Base-by-base conservation (phyloP, 2,797 vertebrate species). In the Rhabdomys pumilio region DNA sequence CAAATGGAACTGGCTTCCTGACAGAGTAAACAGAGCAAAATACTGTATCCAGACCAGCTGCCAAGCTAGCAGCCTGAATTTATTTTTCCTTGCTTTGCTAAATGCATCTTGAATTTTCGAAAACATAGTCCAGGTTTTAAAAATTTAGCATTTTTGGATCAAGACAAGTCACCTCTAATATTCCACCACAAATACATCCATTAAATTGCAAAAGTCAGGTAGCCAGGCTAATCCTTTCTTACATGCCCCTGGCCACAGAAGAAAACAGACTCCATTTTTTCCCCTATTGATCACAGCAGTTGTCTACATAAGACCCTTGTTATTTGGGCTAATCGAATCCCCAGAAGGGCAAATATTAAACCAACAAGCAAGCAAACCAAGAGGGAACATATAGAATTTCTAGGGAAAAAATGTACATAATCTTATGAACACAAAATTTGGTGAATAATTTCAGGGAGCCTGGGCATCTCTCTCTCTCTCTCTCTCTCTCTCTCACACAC, bases 1-100 rank as follows among this genome's bases (percentile, higher is more conserved):
- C 97, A 97, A 97, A 97, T 96, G 97, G 96, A 98, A 95, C 97
- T 98, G 98, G 97, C 98, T 98, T 96, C 84, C 96, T 98, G 97
- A 98, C 97, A 97, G 97, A 97, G 94, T 97, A 97, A 98, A 98
- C 97, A 97, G 97, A 98, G 96, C 97, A 98, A 97, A 97, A 97
- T 98, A 98, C 97, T 98, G 97, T 98, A 97, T 97, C 98, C 95
- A 97, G 81, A 97, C 93, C 97, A 97, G 97, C 97, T 97, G 98
- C 95, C 97, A 97, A 97, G 84, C 96, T 95, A 96, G 94, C 96
- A 97, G 94, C 94, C 96, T 94, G 96, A 92, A 97, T 98, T 97
- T 97, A 97, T 98, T 98, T 96, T 96, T 95, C 96, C 87, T 97
- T 97, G 97, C 97, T 97, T 97, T 98, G 87, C 96, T 97, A 96